Percentiles rank a stretch among this genome's conserved stretches.
phyloP scores from a whole-genome alignment of 2,113 vertebrate genomes.

The Mustela nigripes region DNA sequence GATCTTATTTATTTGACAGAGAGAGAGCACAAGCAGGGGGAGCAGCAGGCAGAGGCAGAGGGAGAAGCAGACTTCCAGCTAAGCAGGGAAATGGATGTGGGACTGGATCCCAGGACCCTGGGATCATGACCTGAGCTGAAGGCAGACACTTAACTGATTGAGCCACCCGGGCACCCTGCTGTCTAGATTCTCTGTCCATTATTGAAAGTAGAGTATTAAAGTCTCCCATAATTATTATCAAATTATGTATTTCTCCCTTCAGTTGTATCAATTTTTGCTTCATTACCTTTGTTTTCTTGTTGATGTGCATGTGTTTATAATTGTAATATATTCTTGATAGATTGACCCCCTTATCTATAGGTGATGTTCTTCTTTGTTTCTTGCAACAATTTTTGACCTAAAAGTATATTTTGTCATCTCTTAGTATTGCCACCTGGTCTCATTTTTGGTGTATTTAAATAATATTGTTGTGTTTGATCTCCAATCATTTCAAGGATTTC shows the following conservation, averaged over 20 bases:
- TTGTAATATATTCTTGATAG: not conserved
- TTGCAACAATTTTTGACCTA: not conserved
- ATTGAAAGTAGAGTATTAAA: not conserved
- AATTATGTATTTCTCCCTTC: not conserved
- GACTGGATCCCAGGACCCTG: not conserved
- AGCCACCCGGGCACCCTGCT: not conserved
- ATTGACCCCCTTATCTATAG: not conserved
- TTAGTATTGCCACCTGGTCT: not conserved
- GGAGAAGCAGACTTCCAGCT: not conserved
- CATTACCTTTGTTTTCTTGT: not conserved
- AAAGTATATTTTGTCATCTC: not conserved
- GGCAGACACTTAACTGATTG: not conserved
- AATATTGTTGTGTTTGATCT: not conserved
- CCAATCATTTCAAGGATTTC: not conserved
- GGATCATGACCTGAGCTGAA: not conserved
- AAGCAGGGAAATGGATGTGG: rapidly evolving
- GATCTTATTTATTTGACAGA: not conserved
- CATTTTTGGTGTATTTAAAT: not conserved
- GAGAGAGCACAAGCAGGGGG: not conserved
- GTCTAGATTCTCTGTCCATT: not conserved
- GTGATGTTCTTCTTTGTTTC: not conserved
- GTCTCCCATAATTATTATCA: not conserved
- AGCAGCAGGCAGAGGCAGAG: not conserved
- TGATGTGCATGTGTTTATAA: not conserved
- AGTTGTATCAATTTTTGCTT: not conserved